Conservation (phyloP, 2,888 invertebrate species). For the Fragum fragum region DNA sequence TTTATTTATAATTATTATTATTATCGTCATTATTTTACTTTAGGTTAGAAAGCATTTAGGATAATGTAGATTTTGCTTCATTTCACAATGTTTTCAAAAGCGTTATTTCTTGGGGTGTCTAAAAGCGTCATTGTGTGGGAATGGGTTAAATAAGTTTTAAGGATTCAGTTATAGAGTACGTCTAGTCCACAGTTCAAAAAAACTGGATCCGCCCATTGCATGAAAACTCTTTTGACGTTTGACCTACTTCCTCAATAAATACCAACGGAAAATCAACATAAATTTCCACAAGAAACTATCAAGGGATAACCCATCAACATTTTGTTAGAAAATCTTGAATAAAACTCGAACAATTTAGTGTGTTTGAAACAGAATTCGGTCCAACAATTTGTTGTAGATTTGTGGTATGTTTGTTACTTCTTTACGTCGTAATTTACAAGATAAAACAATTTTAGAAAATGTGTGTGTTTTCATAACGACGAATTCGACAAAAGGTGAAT, state of each 20-base stretch:
- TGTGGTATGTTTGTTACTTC: background rate
- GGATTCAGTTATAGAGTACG: too few relatives aligned
- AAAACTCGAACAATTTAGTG: background rate
- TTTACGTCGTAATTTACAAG: background rate
- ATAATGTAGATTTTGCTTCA: too few relatives aligned
- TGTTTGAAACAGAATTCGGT: background rate
- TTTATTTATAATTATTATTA: too few relatives aligned
- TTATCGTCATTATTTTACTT: too few relatives aligned
- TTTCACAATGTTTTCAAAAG: too few relatives aligned
- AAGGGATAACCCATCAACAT: background rate
- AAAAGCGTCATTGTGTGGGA: too few relatives aligned
- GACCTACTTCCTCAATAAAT: background rate
- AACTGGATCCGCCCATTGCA: background rate
- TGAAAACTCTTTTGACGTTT: background rate
- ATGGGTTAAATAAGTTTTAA: too few relatives aligned
- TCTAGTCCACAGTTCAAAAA: background rate
- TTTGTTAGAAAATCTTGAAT: background rate
- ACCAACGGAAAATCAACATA: background rate
- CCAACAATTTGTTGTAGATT: background rate
- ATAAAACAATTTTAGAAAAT: background rate
- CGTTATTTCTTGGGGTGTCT: too few relatives aligned
- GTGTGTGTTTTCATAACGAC: background rate
- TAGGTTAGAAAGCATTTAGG: too few relatives aligned
- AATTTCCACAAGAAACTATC: background rate
- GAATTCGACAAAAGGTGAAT: background rate